Conservation (phyloP, 1,140 invertebrate species). For the Apis florea region DNA sequence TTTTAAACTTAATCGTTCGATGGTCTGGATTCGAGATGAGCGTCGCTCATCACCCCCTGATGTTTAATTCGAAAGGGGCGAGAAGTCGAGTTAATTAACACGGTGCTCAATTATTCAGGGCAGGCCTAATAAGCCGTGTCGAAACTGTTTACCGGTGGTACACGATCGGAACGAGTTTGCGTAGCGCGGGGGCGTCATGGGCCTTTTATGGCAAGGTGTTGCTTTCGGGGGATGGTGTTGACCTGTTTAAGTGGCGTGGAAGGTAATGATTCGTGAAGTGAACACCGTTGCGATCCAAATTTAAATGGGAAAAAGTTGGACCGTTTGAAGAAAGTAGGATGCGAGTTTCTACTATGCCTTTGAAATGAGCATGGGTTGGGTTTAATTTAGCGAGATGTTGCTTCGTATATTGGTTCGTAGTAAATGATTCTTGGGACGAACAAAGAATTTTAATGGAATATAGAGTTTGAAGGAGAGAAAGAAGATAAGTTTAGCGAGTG, state of each 20-base stretch:
- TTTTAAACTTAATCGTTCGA: not conserved
- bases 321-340: not conserved
- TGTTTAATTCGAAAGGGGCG: slow-evolving; percentile 51
- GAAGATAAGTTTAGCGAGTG: no score
- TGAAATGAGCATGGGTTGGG: not conserved
- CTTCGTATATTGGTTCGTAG: no score
- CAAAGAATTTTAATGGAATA: no score
- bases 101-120: slow-evolving; percentile 41
- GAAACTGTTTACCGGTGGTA: slow-evolving; percentile 42
- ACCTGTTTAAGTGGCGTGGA: slow-evolving; percentile 15
- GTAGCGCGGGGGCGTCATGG: slow-evolving; percentile 13
- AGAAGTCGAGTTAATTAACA: slow-evolving; percentile 58
- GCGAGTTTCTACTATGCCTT: no score
- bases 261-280: slow-evolving; percentile 25
- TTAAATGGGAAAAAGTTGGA: not conserved
- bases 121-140: slow-evolving; percentile 46
- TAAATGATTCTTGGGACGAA: no score
- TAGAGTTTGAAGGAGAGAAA: no score
- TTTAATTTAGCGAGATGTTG: not conserved
- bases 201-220: slow-evolving; percentile 41
- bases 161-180: slow-evolving; percentile 49
- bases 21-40: not conserved
- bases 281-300: not conserved
- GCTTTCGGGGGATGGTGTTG: slow-evolving; percentile 16
- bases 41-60: slow-evolving; percentile 22